Evolutionary conservation across 2,797 vertebrate genomes (phyloP).

Genomic region (Eidolon dupreanum): DNA sequence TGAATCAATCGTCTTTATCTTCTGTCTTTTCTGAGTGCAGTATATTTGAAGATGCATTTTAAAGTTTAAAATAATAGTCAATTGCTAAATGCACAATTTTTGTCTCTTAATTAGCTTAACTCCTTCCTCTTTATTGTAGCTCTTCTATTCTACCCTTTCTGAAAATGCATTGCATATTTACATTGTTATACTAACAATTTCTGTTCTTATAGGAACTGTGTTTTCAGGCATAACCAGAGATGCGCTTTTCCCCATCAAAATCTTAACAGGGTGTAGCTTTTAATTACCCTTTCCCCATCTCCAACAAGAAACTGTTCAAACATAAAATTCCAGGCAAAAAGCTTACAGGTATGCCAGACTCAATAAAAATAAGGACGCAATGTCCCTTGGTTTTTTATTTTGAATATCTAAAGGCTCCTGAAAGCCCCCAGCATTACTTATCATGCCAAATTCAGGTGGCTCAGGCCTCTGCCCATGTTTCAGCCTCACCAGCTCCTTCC

Average conservation of each 20-base stretch:
- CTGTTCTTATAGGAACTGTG: neutral
- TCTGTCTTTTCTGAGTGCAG: neutral
- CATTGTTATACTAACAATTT: neutral
- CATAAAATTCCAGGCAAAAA: constrained; percentile 40
- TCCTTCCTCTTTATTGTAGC: constrained; percentile 49
- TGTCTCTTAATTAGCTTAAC: constrained; percentile 57
- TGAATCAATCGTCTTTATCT: neutral
- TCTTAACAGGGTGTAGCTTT: constrained; percentile 34
- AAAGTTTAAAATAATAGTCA: constrained; percentile 42
- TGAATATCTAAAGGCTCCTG: constrained; percentile 65
- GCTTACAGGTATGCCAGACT: neutral
- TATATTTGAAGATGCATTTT: constrained; percentile 15
- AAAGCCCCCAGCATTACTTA: constrained; percentile 7
- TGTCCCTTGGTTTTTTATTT: neutral
- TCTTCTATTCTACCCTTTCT: neutral
- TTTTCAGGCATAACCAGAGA: neutral
- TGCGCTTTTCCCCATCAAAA: constrained; percentile 22
- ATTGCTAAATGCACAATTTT: neutral
- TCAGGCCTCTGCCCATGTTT: neutral
- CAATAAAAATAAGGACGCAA: neutral
- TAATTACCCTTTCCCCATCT: constrained; percentile 37
- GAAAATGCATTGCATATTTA: neutral
- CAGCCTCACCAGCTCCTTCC: neutral
- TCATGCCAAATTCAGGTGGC: neutral
- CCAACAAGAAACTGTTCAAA: neutral